Evolutionary conservation across 2,797 vertebrate genomes (phyloP).

Genomic region (Triplophysa bombifrons): DNA sequence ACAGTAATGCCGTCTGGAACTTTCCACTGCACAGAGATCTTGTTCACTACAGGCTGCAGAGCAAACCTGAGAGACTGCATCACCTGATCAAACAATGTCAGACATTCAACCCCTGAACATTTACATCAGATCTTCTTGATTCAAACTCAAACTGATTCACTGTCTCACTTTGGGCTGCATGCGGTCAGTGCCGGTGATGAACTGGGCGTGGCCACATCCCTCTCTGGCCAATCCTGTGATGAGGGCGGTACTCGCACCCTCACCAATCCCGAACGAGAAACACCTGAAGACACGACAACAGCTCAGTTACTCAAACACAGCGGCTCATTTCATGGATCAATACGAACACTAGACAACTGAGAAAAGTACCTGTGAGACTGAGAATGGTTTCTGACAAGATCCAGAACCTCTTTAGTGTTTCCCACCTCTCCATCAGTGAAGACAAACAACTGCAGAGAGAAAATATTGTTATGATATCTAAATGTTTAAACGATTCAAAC

Average conservation of each 20-base stretch:
- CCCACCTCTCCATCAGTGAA: slow-evolving; percentile 61
- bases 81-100: slow-evolving; percentile 63
- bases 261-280: slow-evolving; percentile 87
- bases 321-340: background rate
- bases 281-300: slow-evolving; percentile 71
- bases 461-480: too few species aligned
- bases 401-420: slow-evolving; percentile 56
- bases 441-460: slow-evolving; percentile 41
- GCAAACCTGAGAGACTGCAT: slow-evolving; percentile 80
- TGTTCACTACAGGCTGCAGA: slow-evolving; percentile 74
- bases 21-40: slow-evolving; percentile 69
- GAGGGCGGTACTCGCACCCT: slow-evolving; percentile 84
- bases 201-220: slow-evolving; percentile 78
- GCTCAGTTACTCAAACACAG: background rate
- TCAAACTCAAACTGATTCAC: background rate
- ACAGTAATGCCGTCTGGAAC: slow-evolving; percentile 73
- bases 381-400: slow-evolving; percentile 50
- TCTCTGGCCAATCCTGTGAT: slow-evolving; percentile 81
- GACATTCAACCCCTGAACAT: background rate
- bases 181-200: slow-evolving; percentile 80
- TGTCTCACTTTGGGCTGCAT: slow-evolving; percentile 83
- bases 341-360: too few species aligned
- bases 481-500: too few species aligned
- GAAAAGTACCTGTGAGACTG: slow-evolving; percentile 32
- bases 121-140: background rate